phyloP scores from a whole-genome alignment of 2,888 invertebrate species.

The Steinernema carpocapsae region DNA sequence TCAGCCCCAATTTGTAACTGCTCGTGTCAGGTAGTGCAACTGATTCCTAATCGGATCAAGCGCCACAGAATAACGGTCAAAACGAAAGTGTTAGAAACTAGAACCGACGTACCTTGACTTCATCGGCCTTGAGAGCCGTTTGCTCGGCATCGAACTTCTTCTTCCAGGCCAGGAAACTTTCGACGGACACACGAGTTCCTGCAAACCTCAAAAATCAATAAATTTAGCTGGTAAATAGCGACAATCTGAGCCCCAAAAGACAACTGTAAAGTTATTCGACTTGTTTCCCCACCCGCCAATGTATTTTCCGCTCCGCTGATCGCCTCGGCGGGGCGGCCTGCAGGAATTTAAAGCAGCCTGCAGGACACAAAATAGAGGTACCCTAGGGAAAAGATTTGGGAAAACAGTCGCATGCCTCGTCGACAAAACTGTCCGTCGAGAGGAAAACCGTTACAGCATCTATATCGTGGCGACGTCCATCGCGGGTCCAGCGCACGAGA shows the following conservation, averaged over 20 bases:
- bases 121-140: slow-evolving; percentile 58
- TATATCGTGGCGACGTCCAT: no score
- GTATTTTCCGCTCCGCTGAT: not conserved
- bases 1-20: no score
- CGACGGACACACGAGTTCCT: slow-evolving; percentile 91
- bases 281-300: slow-evolving; percentile 1
- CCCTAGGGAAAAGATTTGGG: not conserved
- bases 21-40: no score
- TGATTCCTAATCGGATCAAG: slow-evolving; percentile 22
- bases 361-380: not conserved
- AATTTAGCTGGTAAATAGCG: not conserved
- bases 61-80: slow-evolving; percentile 33
- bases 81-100: not conserved
- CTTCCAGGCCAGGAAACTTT: slow-evolving; percentile 93
- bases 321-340: no score
- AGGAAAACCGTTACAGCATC: slow-evolving; percentile 16
- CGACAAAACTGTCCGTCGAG: not conserved
- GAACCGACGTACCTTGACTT: slow-evolving; percentile 47
- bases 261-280: slow-evolving; percentile 4
- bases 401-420: not conserved
- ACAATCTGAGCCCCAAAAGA: slow-evolving; percentile 6
- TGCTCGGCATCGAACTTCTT: slow-evolving; percentile 88
- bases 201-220: slow-evolving; percentile 68
- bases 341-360: not conserved
- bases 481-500: no score